phyloP scores from a whole-genome alignment of 2,797 vertebrate species.

The Halcyon leucocephala region DNA sequence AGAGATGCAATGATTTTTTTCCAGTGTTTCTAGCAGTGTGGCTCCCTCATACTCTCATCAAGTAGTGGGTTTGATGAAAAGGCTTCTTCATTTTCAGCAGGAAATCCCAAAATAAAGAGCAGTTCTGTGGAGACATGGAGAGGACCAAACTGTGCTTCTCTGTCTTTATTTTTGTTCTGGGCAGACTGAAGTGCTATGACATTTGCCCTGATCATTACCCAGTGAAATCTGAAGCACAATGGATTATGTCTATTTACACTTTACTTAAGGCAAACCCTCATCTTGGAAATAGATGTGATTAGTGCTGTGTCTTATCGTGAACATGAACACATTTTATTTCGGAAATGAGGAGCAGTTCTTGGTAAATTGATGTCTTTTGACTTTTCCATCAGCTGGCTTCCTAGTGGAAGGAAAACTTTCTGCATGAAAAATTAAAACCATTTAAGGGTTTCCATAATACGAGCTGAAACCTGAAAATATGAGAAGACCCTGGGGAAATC shows the following conservation, averaged over 20 bases:
- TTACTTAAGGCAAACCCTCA: background rate
- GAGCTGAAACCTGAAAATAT: background rate
- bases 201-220: background rate
- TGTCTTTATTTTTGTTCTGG: background rate
- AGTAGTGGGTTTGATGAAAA: background rate
- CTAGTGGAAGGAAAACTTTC: background rate
- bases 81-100: slow-evolving; percentile 35
- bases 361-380: background rate
- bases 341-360: background rate
- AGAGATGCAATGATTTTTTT: background rate
- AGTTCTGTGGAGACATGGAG: background rate
- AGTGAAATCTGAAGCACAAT: background rate
- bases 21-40: background rate
- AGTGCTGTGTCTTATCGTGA: background rate
- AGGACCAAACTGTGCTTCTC: background rate
- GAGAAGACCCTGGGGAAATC: background rate
- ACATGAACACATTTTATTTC: background rate
- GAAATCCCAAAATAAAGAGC: slow-evolving; percentile 2
- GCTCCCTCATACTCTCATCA: background rate
- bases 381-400: background rate
- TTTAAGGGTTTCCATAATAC: rapidly evolving
- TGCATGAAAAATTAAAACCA: background rate
- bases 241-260: background rate
- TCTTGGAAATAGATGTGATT: background rate
- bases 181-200: background rate